Percentiles rank a stretch among this genome's conserved stretches.
Evolutionary conservation across 2,113 vertebrate genomes (phyloP).

Genomic region (Passer montanus): DNA sequence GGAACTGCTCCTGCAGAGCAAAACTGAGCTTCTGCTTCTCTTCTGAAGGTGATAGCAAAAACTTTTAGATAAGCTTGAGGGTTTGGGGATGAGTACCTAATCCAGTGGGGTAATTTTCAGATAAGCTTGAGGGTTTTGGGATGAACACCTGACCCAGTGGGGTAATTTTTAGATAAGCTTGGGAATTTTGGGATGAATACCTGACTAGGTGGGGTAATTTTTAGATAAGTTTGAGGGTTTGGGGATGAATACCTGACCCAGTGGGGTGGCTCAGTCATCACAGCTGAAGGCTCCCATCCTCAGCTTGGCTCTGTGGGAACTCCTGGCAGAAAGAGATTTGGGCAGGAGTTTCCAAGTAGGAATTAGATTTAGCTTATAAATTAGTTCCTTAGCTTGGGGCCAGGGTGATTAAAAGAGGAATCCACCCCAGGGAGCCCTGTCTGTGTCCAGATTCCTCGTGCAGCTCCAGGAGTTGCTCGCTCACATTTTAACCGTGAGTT

Average conservation of each 20-base stretch:
- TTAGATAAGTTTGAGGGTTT: not conserved
- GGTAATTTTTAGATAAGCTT: not conserved
- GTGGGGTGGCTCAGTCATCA: not conserved
- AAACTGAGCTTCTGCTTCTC: not conserved
- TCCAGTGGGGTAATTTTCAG: not conserved
- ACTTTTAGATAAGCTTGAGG: not conserved
- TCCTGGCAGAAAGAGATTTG: not conserved
- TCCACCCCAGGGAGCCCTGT: not conserved
- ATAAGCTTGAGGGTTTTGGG: not conserved
- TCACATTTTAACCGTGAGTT: not conserved
- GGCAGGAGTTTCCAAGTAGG: not conserved
- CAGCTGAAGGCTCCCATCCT: not conserved
- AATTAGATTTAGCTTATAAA: conserved; percentile 34
- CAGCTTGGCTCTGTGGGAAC: not conserved
- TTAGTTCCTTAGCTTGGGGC: not conserved
- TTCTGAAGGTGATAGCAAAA: not conserved
- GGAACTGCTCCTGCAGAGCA: fast-evolving
- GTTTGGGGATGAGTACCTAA: not conserved
- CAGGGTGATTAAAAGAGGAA: not conserved
- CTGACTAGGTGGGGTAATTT: not conserved
- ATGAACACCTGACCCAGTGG: not conserved
- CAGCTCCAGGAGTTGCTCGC: not conserved
- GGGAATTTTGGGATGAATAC: no score
- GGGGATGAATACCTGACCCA: not conserved
- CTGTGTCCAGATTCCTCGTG: not conserved